phyloP scores from a whole-genome alignment of 2,797 vertebrate species.

The Ciconia nigra region DNA sequence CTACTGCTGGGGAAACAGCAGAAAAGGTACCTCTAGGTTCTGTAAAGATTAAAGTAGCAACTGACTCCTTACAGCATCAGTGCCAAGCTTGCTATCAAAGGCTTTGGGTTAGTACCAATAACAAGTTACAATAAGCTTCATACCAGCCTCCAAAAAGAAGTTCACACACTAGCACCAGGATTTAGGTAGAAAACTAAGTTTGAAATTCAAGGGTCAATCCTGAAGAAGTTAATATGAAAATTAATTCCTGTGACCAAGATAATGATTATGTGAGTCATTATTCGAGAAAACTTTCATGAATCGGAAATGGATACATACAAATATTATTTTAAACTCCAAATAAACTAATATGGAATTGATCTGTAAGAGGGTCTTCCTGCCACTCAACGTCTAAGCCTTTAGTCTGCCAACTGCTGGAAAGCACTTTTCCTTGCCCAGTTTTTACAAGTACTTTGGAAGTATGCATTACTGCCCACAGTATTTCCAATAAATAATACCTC shows the following conservation, averaged over 20 bases:
- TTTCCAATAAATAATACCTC: neutral
- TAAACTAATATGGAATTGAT: neutral
- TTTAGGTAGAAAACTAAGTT: neutral
- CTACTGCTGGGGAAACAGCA: neutral
- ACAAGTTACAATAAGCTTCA: neutral
- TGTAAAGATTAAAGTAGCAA: neutral
- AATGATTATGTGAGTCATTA: neutral
- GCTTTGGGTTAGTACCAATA: neutral
- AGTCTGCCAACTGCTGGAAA: neutral
- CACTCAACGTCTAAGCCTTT: neutral
- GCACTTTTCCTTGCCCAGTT: neutral
- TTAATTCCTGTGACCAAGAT: neutral
- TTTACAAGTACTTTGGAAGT: neutral
- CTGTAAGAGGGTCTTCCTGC: neutral
- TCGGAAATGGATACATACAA: neutral
- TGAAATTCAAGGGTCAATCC: neutral
- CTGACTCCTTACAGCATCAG: neutral
- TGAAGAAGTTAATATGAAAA: neutral
- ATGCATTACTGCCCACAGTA: neutral
- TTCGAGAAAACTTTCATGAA: neutral
- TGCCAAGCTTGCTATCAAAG: neutral
- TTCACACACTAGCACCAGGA: neutral
- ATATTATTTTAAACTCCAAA: neutral
- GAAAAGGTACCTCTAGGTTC: neutral
- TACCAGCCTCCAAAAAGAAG: neutral